These are phyloP conservation scores for Agrilus planipennis DNA, from an alignment of 1,140 invertebrate genomes.

Conservation along the genomic window DNA sequence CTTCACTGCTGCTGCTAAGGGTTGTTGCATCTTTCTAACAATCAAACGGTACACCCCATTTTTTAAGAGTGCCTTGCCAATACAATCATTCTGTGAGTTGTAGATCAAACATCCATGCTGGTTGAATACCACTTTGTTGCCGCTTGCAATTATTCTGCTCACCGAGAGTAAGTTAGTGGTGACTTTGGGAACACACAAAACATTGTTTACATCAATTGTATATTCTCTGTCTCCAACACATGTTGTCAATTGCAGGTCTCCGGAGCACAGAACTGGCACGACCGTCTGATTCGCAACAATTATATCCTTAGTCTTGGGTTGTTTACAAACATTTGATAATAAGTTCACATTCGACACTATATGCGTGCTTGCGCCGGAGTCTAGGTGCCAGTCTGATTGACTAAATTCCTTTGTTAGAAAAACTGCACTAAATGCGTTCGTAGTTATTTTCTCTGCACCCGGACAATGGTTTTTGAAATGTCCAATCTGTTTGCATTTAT, in stretches of 20 bases:
- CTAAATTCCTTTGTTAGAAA: no score
- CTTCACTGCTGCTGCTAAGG: background rate
- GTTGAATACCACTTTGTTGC: background rate
- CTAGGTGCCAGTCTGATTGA: no score
- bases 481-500: no score
- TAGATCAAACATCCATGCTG: constrained; percentile 1
- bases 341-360: no score
- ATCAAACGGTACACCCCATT: background rate
- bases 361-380: no score
- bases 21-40: background rate
- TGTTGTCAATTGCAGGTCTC: background rate
- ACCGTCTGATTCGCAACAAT: no score
- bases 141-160: constrained; percentile 2
- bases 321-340: no score
- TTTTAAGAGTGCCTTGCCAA: background rate
- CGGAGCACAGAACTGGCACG: background rate
- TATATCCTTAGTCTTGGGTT: no score
- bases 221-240: constrained; percentile 1
- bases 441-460: no score
- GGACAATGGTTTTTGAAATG: no score
- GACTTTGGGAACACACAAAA: no score
- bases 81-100: background rate
- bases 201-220: background rate
- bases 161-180: constrained; percentile 4
- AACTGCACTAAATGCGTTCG: no score